phyloP scores from a whole-genome alignment of 2,888 invertebrate species.

The Hirudinaria manillensis region DNA sequence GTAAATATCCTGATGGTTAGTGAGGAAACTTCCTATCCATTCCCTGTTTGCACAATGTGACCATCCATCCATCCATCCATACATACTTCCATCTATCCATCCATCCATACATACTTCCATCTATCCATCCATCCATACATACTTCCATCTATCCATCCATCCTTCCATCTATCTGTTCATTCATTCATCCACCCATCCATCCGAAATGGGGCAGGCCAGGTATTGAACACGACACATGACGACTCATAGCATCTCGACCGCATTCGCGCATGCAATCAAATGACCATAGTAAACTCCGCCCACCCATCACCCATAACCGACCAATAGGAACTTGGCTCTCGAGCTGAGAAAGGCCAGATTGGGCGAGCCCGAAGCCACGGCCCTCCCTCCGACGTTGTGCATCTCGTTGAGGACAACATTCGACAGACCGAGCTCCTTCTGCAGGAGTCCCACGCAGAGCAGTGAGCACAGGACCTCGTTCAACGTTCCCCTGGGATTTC shows the following conservation, averaged over 20 bases:
- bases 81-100: too few relatives aligned
- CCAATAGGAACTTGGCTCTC: slow-evolving; percentile 11
- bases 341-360: slow-evolving; percentile 5
- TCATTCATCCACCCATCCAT: too few relatives aligned
- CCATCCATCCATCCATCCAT: too few relatives aligned
- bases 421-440: background rate
- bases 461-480: slow-evolving; percentile 14
- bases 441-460: background rate
- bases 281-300: background rate
- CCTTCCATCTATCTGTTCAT: too few relatives aligned
- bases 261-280: background rate
- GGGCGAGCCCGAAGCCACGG: background rate
- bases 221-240: too few relatives aligned
- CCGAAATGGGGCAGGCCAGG: too few relatives aligned
- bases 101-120: too few relatives aligned
- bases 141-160: too few relatives aligned
- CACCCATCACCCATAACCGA: background rate
- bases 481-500: background rate
- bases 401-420: slow-evolving; percentile 13
- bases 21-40: too few relatives aligned
- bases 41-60: too few relatives aligned
- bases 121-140: too few relatives aligned
- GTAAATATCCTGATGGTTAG: background rate
- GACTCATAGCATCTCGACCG: too few relatives aligned
- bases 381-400: background rate